These are phyloP conservation scores for Aphelenchoides besseyi DNA, from an alignment of 1,140 invertebrate genomes.

Conservation along the genomic window DNA sequence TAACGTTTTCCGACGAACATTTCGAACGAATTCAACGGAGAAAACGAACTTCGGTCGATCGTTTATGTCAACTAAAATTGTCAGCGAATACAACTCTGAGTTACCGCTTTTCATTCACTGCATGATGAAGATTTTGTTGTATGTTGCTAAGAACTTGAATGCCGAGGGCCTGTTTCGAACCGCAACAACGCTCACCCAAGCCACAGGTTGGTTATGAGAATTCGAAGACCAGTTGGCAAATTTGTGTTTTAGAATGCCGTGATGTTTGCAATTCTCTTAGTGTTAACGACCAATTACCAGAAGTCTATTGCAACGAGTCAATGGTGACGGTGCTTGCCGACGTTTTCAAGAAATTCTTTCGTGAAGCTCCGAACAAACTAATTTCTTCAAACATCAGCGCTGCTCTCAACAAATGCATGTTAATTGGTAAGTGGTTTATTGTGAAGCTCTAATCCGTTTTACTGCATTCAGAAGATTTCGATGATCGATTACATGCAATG, in stretches of 20 bases:
- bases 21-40: not conserved
- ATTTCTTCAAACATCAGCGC: not conserved
- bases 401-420: not conserved
- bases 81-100: not conserved
- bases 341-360: not conserved
- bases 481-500: not conserved
- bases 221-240: too few species aligned
- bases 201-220: too few species aligned
- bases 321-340: not conserved
- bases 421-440: not conserved
- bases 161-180: not conserved
- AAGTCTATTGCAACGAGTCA: not conserved
- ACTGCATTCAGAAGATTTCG: not conserved
- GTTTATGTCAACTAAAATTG: not conserved
- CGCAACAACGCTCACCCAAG: not conserved
- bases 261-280: not conserved
- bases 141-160: not conserved
- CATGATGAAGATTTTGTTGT: not conserved
- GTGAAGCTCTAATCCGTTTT: too few species aligned
- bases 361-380: not conserved
- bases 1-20: not conserved
- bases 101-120: slow-evolving; percentile 3
- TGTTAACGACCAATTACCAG: slow-evolving; percentile 1
- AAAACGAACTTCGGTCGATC: not conserved
- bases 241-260: not conserved